Conservation (phyloP, 2,113 vertebrate genomes). For the Andinoacara biseriatus region DNA sequence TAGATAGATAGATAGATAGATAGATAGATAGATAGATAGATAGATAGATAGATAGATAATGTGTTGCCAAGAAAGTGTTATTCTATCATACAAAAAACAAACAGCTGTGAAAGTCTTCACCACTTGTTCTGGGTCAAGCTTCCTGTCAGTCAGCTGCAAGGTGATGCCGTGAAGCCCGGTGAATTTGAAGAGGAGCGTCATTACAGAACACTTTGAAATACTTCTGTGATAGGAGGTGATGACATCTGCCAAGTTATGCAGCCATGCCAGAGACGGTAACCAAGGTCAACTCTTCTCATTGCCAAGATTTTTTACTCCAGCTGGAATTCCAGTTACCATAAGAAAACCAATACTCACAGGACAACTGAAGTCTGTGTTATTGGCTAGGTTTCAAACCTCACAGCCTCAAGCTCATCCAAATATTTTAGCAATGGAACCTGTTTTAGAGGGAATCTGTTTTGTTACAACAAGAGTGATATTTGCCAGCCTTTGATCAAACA, state of each 20-base stretch:
- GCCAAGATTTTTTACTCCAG: conserved; percentile 57
- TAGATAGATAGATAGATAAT: too few species aligned
- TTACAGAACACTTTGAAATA: conserved; percentile 58
- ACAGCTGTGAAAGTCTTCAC: conserved; percentile 26
- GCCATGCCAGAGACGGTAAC: conserved; percentile 70
- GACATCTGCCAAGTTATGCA: conserved; percentile 75
- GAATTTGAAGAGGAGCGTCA: conserved; percentile 15
- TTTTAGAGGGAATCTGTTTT: conserved; percentile 32
- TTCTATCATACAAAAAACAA: neutral
- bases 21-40: neutral
- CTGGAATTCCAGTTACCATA: conserved; percentile 55
- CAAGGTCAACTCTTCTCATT: conserved; percentile 73
- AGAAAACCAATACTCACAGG: conserved; percentile 50
- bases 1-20: neutral
- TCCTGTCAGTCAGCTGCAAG: conserved; percentile 44
- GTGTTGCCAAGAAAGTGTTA: neutral
- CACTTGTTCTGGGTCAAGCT: conserved; percentile 33
- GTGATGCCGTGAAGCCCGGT: conserved; percentile 18
- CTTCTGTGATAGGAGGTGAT: conserved; percentile 72
- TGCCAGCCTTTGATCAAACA: conserved; percentile 38
- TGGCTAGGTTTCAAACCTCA: conserved; percentile 17
- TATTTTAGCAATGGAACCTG: conserved; percentile 30
- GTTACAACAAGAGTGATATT: conserved; percentile 14
- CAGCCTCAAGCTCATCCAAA: neutral
- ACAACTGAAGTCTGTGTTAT: conserved; percentile 1